Evolutionary conservation across 2,797 vertebrate genomes (phyloP), one percentile per base, ranked within the genome.

Genomic region (Avahi laniger): DNA sequence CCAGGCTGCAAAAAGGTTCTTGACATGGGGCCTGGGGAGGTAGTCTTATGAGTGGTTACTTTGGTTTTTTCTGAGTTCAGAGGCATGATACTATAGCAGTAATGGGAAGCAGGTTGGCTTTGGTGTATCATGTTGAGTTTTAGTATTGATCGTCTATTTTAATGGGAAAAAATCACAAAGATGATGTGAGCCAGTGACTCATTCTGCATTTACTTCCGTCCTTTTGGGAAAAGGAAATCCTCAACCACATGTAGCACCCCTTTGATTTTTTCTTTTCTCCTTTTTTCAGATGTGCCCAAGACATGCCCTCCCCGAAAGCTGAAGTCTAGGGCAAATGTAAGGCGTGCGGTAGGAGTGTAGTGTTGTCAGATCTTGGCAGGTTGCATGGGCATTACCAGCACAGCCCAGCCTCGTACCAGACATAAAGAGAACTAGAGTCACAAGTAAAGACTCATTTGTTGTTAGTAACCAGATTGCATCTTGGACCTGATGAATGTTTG

Each of bases 401-500:
- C 28, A 7, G 94, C 90, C 52, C 97, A 48, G 30, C 95, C 96
- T 91, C 75, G 79, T 70, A 57, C 93, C 93, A 97, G 95, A 95
- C 95, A 38, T 41, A 84, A 50, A 93, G 89, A 96, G 93, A 89
- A 87, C 83, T 89, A 41, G 83, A 96, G 96, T 96, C 54, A 46
- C 72, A 84, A 94, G 91, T 35, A 28, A 85, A 96, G 76, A 22
- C 76, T 91, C 48, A 33, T 92, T 96, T 98, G 97, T 98, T 97
- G 97, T 97, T 98, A 97, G 97, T 97, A 96, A 97, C 97, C 96
- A 94, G 96, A 91, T 93, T 96, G 95, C 43, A 22, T 78, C 91
- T 95, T 96, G 97, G 91, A 83, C 93, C 54, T 88, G 76, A 75
- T 67, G 75, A 92, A 48, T 88, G 82, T 95, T 96, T 97, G 95